A percentile compares a stretch with the other conserved stretches of the same genome.
These are phyloP conservation scores for Omphaloscelis lunosa DNA, from an alignment of 2,888 invertebrate species.

Conservation along the genomic window DNA sequence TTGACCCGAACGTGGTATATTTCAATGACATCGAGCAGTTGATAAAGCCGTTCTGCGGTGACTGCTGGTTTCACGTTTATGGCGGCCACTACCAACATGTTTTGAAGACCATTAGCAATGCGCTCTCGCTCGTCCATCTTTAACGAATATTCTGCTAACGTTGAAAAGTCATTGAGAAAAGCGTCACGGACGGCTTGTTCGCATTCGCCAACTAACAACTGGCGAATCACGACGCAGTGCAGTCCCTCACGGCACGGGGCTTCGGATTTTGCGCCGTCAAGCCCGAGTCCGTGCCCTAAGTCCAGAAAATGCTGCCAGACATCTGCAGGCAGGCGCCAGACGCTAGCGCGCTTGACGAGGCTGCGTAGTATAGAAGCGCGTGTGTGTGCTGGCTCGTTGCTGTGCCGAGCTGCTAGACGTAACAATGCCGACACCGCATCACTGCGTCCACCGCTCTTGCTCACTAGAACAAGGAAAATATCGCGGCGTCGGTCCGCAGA, in stretches of 20 bases:
- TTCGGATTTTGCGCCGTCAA: slow-evolving; percentile 75
- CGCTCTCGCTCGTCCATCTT: slow-evolving; percentile 68
- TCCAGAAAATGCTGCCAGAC: slow-evolving; percentile 76
- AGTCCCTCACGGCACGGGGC: slow-evolving; percentile 79
- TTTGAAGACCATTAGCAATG: slow-evolving; percentile 65
- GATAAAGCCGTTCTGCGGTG: slow-evolving; percentile 54
- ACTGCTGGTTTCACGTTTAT: slow-evolving; percentile 44
- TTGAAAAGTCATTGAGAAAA: slow-evolving; percentile 74
- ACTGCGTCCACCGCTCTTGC: slow-evolving; percentile 79
- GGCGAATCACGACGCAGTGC: slow-evolving; percentile 78
- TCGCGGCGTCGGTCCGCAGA: slow-evolving; percentile 76
- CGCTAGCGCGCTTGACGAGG: slow-evolving; percentile 77
- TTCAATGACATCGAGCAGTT: slow-evolving; percentile 71
- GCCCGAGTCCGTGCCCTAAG: slow-evolving; percentile 78
- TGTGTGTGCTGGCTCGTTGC: slow-evolving; percentile 78
- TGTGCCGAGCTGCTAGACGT: slow-evolving; percentile 71
- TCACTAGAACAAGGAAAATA: slow-evolving; percentile 82
- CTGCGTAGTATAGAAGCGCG: slow-evolving; percentile 81
- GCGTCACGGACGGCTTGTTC: slow-evolving; percentile 64
- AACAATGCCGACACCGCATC: slow-evolving; percentile 74
- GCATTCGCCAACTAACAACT: slow-evolving; percentile 68
- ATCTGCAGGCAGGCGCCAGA: slow-evolving; percentile 78
- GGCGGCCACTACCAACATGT: slow-evolving; percentile 66
- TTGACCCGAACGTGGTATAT: slow-evolving; percentile 70
- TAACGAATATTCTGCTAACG: slow-evolving; percentile 75